Conservation (phyloP, 2,113 vertebrate genomes). For the Peucedramus taeniatus region DNA sequence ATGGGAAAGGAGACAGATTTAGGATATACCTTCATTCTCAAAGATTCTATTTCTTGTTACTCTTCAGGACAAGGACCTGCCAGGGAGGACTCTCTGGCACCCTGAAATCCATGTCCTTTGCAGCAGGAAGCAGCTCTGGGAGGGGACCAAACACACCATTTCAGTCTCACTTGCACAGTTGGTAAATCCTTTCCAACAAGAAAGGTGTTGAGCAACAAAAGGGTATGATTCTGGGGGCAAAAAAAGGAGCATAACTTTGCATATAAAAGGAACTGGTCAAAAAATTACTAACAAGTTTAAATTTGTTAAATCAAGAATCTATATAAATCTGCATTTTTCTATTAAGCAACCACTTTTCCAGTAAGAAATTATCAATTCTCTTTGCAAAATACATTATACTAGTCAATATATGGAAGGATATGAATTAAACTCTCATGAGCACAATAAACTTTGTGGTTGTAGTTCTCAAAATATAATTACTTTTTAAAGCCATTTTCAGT, state of each 20-base stretch:
- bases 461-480: not conserved
- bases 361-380: not conserved
- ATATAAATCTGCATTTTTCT: not conserved
- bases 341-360: not conserved
- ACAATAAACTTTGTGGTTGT: not conserved
- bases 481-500: not conserved
- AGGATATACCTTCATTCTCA: not conserved
- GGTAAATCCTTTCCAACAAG: not conserved
- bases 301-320: not conserved
- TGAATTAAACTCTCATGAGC: not conserved
- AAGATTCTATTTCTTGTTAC: not conserved
- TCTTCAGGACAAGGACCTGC: not conserved
- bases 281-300: not conserved
- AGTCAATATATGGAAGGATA: not conserved
- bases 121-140: not conserved
- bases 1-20: not conserved
- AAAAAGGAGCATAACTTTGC: not conserved
- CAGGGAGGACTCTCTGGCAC: not conserved
- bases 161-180: not conserved
- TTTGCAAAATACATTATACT: not conserved
- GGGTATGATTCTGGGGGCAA: not conserved
- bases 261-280: not conserved
- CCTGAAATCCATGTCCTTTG: fast-evolving
- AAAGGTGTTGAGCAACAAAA: not conserved
- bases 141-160: not conserved